phyloP scores from a whole-genome alignment of 2,113 vertebrate genomes.

The Sardina pilchardus region DNA sequence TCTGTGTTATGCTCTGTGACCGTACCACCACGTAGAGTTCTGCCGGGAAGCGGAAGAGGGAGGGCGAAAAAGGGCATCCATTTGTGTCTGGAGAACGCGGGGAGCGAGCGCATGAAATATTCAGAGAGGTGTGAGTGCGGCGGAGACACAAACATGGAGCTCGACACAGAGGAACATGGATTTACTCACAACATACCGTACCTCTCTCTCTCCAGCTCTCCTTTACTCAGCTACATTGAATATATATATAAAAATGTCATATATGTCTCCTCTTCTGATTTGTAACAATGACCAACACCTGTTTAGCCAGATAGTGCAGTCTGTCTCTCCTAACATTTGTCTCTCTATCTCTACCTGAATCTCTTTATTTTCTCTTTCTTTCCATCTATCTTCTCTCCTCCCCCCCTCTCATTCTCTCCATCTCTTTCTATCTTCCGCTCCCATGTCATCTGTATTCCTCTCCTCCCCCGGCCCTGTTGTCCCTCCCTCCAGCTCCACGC shows the following conservation, averaged over 20 bases:
- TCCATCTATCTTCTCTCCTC: background rate
- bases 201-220: background rate
- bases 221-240: background rate
- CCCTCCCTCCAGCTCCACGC: slow-evolving; percentile 36
- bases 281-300: background rate
- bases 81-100: background rate
- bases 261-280: background rate
- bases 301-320: background rate
- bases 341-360: background rate
- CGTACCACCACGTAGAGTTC: background rate
- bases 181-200: background rate
- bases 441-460: background rate
- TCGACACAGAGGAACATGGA: background rate
- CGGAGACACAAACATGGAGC: background rate
- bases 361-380: background rate
- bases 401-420: background rate
- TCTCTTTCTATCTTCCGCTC: background rate
- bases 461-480: background rate
- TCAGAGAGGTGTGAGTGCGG: background rate
- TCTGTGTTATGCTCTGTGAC: background rate
- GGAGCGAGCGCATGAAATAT: background rate
- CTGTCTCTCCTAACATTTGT: background rate
- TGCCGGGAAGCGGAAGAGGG: background rate
- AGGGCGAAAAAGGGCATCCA: background rate
- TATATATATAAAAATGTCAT: too few species aligned